A percentile compares a stretch with the other conserved stretches of the same genome.
These are phyloP conservation scores for Ryuthela nishihirai DNA, from an alignment of 2,888 invertebrate species.

Conservation along the genomic window DNA sequence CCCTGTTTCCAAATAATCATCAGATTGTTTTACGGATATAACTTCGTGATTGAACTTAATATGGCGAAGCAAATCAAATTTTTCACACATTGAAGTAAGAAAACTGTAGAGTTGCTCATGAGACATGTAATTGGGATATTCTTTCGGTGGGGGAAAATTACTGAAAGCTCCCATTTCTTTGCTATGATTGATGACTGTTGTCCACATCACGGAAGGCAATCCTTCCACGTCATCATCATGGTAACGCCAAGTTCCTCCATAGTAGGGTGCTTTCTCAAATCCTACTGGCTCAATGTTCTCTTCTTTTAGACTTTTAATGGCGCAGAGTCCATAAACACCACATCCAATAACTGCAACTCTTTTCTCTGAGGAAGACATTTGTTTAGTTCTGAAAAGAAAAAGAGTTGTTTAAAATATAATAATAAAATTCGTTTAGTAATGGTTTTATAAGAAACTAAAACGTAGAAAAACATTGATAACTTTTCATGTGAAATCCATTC, in stretches of 20 bases:
- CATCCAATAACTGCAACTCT: constrained; percentile 48
- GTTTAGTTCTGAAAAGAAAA: constrained; percentile 9
- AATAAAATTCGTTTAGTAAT: too few relatives aligned
- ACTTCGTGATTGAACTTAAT: constrained; percentile 46
- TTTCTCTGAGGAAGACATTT: not conserved
- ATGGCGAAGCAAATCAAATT: constrained; percentile 35
- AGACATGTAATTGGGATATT: constrained; percentile 53
- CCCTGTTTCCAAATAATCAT: constrained; percentile 15
- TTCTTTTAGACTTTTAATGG: constrained; percentile 49
- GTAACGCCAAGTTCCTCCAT: constrained; percentile 49
- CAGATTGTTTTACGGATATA: constrained; percentile 11
- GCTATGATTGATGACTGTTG: constrained; percentile 49
- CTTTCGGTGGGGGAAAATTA: constrained; percentile 51
- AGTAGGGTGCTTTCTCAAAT: constrained; percentile 47
- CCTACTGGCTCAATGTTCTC: constrained; percentile 47
- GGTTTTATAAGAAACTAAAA: too few relatives aligned
- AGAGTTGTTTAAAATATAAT: not conserved
- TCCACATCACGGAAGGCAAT: constrained; percentile 46
- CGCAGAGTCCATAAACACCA: constrained; percentile 50
- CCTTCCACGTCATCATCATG: constrained; percentile 30
- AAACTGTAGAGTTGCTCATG: constrained; percentile 46
- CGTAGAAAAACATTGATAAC: too few relatives aligned
- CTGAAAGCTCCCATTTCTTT: constrained; percentile 51
- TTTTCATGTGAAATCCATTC: too few relatives aligned
- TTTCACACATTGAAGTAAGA: constrained; percentile 10